Conservation (phyloP, 2,797 vertebrate species). For the Gambelia wislizenii region DNA sequence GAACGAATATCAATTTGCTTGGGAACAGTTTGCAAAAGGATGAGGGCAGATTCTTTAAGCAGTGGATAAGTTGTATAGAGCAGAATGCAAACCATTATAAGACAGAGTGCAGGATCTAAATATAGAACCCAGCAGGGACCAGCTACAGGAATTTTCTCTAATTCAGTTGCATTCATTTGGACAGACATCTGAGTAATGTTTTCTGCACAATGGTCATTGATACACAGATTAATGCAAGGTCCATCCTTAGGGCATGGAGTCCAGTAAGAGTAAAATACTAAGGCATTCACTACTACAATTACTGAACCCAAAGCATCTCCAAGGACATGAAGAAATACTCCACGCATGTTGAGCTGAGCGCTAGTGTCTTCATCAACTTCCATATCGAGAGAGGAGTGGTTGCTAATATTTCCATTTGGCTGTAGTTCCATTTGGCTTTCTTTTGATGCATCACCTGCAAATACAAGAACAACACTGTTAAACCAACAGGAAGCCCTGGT, state of each 20-base stretch:
- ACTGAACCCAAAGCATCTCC: constrained; percentile 97
- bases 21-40: constrained; percentile 97
- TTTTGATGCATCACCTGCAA: constrained; percentile 77
- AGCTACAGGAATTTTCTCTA: constrained; percentile 57
- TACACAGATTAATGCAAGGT: constrained; percentile 87
- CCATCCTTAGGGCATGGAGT: constrained; percentile 81
- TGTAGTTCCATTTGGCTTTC: constrained; percentile 83
- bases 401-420: constrained; percentile 86
- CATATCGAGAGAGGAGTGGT: constrained; percentile 78
- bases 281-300: constrained; percentile 94
- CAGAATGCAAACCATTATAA: constrained; percentile 96
- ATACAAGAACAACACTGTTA: constrained; percentile 57
- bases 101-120: constrained; percentile 93
- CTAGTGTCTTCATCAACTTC: constrained; percentile 80
- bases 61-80: constrained; percentile 96
- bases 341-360: constrained; percentile 97
- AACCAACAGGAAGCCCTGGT: neutral
- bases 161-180: constrained; percentile 49
- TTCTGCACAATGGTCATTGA: constrained; percentile 79
- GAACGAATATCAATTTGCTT: constrained; percentile 95
- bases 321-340: constrained; percentile 96
- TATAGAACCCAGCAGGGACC: constrained; percentile 98
- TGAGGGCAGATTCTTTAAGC: constrained; percentile 97
- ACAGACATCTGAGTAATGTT: constrained; percentile 80
- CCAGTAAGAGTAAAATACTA: constrained; percentile 93